These are phyloP conservation scores for Pangasianodon gigas DNA, from an alignment of 2,113 vertebrate species.

Conservation along the genomic window DNA sequence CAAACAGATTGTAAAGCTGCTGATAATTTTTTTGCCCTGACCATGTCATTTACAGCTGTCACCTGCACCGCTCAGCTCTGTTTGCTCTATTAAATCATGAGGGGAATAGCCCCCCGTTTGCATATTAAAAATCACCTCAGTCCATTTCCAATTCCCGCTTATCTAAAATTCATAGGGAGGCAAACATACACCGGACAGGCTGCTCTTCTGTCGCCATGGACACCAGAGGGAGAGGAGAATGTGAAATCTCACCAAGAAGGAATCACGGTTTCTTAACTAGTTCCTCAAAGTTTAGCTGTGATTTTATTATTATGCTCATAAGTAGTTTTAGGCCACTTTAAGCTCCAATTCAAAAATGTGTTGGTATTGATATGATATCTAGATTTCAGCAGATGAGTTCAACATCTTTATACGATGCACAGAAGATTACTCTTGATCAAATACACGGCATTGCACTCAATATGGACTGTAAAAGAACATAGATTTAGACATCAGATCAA, in stretches of 20 bases:
- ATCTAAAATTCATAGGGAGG: slow-evolving; percentile 91
- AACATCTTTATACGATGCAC: neutral
- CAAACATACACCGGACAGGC: slow-evolving; percentile 81
- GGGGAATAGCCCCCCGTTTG: slow-evolving; percentile 82
- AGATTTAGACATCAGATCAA: neutral
- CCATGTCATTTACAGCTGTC: slow-evolving; percentile 92
- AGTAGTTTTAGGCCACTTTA: neutral
- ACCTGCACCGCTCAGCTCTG: slow-evolving; percentile 82
- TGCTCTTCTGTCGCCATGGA: slow-evolving; percentile 87
- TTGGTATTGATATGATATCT: neutral
- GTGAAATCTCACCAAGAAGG: neutral
- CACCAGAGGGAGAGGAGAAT: slow-evolving; percentile 68
- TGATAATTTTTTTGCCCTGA: slow-evolving; percentile 90
- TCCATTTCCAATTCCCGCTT: slow-evolving; percentile 84
- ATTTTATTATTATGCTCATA: neutral
- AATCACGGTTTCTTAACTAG: neutral
- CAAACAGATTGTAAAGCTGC: slow-evolving; percentile 93
- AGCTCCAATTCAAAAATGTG: neutral
- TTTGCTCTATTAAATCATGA: slow-evolving; percentile 95
- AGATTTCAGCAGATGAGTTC: neutral
- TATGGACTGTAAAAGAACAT: neutral
- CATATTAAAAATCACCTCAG: slow-evolving; percentile 88
- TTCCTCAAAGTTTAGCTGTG: neutral
- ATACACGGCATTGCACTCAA: neutral
- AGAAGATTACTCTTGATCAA: neutral